Base-by-base conservation (phyloP, 2,113 vertebrate species). In the Recurvirostra avosetta region DNA sequence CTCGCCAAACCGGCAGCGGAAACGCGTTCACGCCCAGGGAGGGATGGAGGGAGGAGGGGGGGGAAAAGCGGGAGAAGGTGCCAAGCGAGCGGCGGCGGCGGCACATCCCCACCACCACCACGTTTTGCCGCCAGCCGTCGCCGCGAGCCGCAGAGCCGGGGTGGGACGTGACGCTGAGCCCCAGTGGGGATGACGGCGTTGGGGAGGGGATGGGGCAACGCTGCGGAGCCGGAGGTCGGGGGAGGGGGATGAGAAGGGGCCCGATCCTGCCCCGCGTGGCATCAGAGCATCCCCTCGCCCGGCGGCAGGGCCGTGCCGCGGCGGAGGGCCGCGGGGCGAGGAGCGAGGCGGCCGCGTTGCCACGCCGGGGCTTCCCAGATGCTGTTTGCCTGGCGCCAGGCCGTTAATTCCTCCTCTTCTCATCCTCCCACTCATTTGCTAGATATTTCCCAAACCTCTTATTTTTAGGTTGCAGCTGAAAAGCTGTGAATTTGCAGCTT, bases 401-500 rank as follows among this genome's bases (percentile, higher is more conserved):
- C 96, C 94, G 66, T 85, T 56, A 91, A 91, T 88, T 91, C 92
- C 96, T 92, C 85, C 85, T 76, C 81, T 93, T 75, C 88, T 96
- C 90, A 18, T 76, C 94, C 94, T 95, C 94, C 96, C 87, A 96
- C 96, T 95, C 91, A 88, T 97, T 95, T 95, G 94, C 93, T 96
- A 66, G 93, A 93, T 94, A 92, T 97, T 95, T 97, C 95, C 96
- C 96, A 94, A 96, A 95, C 68, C 93, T 94, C 84, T 94, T 96
- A 97, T 96, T 97, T 97, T 97, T 97, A 96, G 95, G 94, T 52
- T 86, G 95, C 92, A 93, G 95, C 95, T 94, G 95, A 92, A 76
- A 95, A 96, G 84, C 92, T 90, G 77, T 25, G 94, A 92, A 93
- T 59, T 82, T 91, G 90, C 74, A 84, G 92, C 93, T 95, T 82